These are phyloP conservation scores for Leucophenga montana DNA, from an alignment of 2,888 invertebrate species.

Conservation along the genomic window DNA sequence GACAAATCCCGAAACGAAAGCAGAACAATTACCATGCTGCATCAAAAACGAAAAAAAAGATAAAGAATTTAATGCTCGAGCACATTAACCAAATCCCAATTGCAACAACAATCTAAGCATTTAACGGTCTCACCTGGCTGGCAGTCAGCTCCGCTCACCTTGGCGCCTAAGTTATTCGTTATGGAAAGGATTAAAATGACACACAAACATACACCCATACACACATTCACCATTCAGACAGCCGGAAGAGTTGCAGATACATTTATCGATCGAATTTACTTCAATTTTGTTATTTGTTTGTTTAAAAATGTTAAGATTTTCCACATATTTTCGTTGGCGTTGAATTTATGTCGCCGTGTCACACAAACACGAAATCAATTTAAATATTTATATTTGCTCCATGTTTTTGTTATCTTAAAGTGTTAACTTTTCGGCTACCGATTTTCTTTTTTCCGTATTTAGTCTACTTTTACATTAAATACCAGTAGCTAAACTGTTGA, in stretches of 20 bases:
- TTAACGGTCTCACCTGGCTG: conserved; percentile 1
- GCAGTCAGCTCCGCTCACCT: background rate
- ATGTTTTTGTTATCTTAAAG: conserved; percentile 46
- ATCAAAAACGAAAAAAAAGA: conserved; percentile 7
- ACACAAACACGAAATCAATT: conserved; percentile 42
- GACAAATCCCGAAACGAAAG: conserved; percentile 24
- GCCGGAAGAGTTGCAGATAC: background rate
- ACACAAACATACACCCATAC: background rate
- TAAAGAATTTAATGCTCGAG: background rate
- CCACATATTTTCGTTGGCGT: conserved; percentile 34
- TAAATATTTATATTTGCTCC: conserved; percentile 55
- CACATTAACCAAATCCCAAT: conserved; percentile 12
- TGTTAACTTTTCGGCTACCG: conserved; percentile 57
- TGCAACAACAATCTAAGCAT: background rate
- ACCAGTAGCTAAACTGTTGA: background rate
- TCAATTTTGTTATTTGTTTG: conserved; percentile 29
- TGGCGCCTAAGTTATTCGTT: conserved; percentile 20
- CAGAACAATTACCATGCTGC: conserved; percentile 3
- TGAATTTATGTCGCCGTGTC: conserved; percentile 44
- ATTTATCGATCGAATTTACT: conserved; percentile 16
- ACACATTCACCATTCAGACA: background rate
- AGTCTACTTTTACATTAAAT: background rate
- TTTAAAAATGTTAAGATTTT: conserved; percentile 34
- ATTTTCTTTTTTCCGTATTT: conserved; percentile 39
- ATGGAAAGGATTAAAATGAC: conserved; percentile 13